Base-by-base conservation (phyloP, 2,797 vertebrate species). In the Falco columbarius region DNA sequence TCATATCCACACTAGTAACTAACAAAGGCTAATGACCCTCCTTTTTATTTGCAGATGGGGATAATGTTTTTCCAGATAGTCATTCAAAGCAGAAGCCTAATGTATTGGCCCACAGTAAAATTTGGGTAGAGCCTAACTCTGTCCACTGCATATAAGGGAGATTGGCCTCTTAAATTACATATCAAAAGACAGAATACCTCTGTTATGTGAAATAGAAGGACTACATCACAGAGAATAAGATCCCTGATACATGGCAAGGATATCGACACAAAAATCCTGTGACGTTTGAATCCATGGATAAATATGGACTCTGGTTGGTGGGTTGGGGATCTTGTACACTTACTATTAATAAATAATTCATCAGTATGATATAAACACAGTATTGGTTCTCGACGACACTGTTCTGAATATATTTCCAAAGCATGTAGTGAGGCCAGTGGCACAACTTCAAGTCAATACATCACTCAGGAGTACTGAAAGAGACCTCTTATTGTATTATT, bases 401-500 rank as follows among this genome's bases (percentile, higher is more conserved):
- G 7, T 49, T 79, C 54, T 89, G 76, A 90, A 86, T 46, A 51
- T 55, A 36, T 95, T 95, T 86, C 55, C 47, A 88, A 96, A 90
- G 80, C 51, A 68, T 72, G 72, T 29, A 1, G 24, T 67, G 68
- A 75, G 20, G 70, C 73, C 85, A 72, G 54, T 94, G 94, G 82
- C 91, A 95, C 72, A 91, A 89, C 80, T 95, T 93, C 90, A 96
- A 96, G 80, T 70, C 73, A 96, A 88, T 95, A 90, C 82, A 95
- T 95, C 94, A 91, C 95, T 90, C 68, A 95, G 90, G 91, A 95
- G 88, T 62, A 94, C 85, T 94, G 93, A 96, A 95, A 97, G 90
- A 94, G 76, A 95, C 55, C 80, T 95, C 91, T 96, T 90, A 95
- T 97, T 97, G 94, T 96, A 93, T 95, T 97, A 93, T 92, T 95